Percentiles rank a stretch among this genome's conserved stretches.
phyloP scores from a whole-genome alignment of 2,113 vertebrate genomes.

The Periophthalmus modestus region DNA sequence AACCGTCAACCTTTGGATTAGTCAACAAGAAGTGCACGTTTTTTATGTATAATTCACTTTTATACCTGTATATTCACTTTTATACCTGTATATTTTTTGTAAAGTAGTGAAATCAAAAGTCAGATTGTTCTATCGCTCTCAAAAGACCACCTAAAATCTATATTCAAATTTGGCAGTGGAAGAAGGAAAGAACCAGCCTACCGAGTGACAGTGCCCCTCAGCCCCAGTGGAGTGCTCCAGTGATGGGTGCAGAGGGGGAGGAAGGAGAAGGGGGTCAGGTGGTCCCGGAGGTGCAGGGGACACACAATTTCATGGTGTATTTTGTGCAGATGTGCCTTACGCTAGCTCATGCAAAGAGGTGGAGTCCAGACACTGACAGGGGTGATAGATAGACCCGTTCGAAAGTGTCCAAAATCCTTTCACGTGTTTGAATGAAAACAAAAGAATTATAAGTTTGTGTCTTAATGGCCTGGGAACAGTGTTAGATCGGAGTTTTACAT shows the following conservation, averaged over 20 bases:
- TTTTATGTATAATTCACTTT: no score
- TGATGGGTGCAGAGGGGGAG: slow-evolving; percentile 15
- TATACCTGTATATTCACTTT: no score
- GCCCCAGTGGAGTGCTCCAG: slow-evolving; percentile 34
- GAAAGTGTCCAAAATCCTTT: slow-evolving; percentile 43
- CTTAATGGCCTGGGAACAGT: slow-evolving; percentile 1
- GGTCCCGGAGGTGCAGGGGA: slow-evolving; percentile 80
- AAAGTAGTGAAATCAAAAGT: background rate
- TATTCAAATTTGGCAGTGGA: slow-evolving; percentile 15
- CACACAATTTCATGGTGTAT: slow-evolving; percentile 92
- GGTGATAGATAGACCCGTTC: slow-evolving; percentile 77
- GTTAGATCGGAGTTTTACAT: slow-evolving; percentile 28
- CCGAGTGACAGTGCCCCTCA: slow-evolving; percentile 27
- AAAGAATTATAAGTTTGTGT: slow-evolving; percentile 17
- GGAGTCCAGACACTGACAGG: slow-evolving; percentile 65
- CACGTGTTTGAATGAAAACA: slow-evolving; percentile 24
- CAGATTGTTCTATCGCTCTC: background rate
- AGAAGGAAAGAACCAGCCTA: slow-evolving; percentile 4
- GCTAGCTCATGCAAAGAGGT: slow-evolving; percentile 71
- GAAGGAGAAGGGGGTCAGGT: slow-evolving; percentile 82
- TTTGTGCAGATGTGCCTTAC: slow-evolving; percentile 88
- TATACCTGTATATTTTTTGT: no score
- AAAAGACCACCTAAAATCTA: background rate
- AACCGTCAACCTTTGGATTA: no score
- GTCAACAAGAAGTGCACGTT: no score